Conservation (phyloP, 2,888 invertebrate genomes). For the Vandiemenella viatica region DNA sequence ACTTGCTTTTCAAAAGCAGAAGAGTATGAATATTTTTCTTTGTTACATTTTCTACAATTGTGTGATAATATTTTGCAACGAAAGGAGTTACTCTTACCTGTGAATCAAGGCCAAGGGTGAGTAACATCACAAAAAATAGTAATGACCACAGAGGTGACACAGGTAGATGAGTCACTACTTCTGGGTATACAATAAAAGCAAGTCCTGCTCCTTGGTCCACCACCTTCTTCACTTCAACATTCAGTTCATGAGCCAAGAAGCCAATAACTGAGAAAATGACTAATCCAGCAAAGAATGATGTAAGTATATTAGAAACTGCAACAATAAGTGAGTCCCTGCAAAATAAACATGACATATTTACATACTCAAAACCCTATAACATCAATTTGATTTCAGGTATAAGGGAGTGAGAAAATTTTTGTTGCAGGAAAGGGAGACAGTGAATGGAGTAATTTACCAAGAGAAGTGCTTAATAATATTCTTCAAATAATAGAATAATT, state of each 20-base stretch:
- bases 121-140: slow-evolving; percentile 63
- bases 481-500: too few relatives aligned
- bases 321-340: slow-evolving; percentile 59
- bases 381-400: too few relatives aligned
- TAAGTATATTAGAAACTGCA: slow-evolving; percentile 58
- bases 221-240: slow-evolving; percentile 52
- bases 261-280: slow-evolving; percentile 72
- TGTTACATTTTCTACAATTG: too few relatives aligned
- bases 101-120: slow-evolving; percentile 57
- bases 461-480: too few relatives aligned
- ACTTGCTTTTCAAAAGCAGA: background rate
- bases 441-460: too few relatives aligned
- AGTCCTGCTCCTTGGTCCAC: slow-evolving; percentile 65
- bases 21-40: too few relatives aligned
- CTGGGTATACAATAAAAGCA: slow-evolving; percentile 76
- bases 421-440: too few relatives aligned
- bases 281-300: slow-evolving; percentile 66
- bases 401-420: too few relatives aligned
- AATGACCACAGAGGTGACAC: slow-evolving; percentile 69
- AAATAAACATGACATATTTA: too few relatives aligned
- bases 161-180: slow-evolving; percentile 59
- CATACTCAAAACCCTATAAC: too few relatives aligned
- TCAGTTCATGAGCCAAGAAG: slow-evolving; percentile 59
- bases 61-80: too few relatives aligned
- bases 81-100: slow-evolving; percentile 30